Evolutionary conservation across 1,140 invertebrate species (phyloP).

Genomic region (Ctenoplectra terminalis): DNA sequence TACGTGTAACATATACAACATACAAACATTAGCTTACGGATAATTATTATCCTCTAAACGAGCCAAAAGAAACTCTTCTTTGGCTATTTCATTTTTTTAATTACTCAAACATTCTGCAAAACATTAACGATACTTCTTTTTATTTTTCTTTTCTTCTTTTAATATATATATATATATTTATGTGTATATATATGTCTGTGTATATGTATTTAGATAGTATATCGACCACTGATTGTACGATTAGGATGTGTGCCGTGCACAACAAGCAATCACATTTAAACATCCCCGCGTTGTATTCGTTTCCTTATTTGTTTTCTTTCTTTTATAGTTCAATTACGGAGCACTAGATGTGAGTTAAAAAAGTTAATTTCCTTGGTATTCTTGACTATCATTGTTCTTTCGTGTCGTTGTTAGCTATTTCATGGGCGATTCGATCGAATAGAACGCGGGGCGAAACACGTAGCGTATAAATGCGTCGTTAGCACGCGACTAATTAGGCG

Average conservation of each 20-base stretch:
- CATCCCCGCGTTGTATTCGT: slow-evolving; percentile 37
- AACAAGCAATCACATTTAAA: slow-evolving; percentile 72
- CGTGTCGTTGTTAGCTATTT: not conserved
- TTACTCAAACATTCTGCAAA: slow-evolving; percentile 12
- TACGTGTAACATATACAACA: slow-evolving; percentile 63
- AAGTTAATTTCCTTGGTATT: not conserved
- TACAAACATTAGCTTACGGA: slow-evolving; percentile 66
- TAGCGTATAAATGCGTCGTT: slow-evolving; percentile 23
- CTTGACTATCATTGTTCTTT: slow-evolving; percentile 8
- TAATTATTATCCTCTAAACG: slow-evolving; percentile 30
- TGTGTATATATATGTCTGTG: slow-evolving; percentile 31
- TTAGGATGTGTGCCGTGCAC: slow-evolving; percentile 73
- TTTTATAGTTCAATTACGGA: not conserved
- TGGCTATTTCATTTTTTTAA: not conserved
- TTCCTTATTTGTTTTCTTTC: not conserved
- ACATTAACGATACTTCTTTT: slow-evolving; percentile 3
- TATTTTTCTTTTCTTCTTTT: not conserved
- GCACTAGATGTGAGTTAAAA: not conserved
- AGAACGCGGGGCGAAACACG: slow-evolving; percentile 45
- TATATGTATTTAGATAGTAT: slow-evolving; percentile 39
- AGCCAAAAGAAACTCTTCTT: not conserved
- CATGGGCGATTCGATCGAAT: slow-evolving; percentile 10
- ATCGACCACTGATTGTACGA: slow-evolving; percentile 75
- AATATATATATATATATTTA: not conserved
- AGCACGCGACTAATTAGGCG: slow-evolving; percentile 21